phyloP scores from a whole-genome alignment of 2,113 vertebrate genomes.

The Myrmophylax atrothorax region DNA sequence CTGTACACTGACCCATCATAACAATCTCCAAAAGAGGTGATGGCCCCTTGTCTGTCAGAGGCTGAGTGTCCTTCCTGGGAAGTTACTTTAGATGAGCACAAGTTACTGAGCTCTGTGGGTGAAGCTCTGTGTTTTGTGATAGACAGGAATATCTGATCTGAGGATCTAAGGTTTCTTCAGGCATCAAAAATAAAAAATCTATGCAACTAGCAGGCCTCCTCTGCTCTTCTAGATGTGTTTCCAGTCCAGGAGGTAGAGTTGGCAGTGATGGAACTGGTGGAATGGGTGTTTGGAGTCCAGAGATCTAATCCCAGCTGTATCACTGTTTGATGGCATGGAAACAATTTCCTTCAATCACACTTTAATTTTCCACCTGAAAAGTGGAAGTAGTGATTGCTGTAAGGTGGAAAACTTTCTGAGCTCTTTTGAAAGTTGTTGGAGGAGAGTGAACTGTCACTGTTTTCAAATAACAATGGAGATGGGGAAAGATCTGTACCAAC shows the following conservation, averaged over 20 bases:
- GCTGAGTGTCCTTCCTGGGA: background rate
- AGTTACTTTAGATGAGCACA: background rate
- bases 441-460: rapidly evolving
- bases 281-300: background rate
- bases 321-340: background rate
- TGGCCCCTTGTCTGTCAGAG: background rate
- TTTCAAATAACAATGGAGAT: background rate
- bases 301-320: background rate
- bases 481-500: background rate
- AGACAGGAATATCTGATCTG: background rate
- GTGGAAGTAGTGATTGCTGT: background rate
- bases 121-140: background rate
- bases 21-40: background rate
- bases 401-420: background rate
- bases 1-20: background rate
- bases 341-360: background rate
- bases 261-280: background rate
- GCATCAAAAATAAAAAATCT: background rate
- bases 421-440: background rate
- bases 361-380: constrained; percentile 24
- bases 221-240: background rate
- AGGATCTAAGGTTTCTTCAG: background rate
- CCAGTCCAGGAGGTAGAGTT: background rate
- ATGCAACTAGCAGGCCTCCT: background rate
- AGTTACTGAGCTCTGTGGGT: background rate